Percentiles rank a stretch among this genome's conserved stretches.
Conservation (phyloP, 2,113 vertebrate genomes). For the Chiloscyllium plagiosum region DNA sequence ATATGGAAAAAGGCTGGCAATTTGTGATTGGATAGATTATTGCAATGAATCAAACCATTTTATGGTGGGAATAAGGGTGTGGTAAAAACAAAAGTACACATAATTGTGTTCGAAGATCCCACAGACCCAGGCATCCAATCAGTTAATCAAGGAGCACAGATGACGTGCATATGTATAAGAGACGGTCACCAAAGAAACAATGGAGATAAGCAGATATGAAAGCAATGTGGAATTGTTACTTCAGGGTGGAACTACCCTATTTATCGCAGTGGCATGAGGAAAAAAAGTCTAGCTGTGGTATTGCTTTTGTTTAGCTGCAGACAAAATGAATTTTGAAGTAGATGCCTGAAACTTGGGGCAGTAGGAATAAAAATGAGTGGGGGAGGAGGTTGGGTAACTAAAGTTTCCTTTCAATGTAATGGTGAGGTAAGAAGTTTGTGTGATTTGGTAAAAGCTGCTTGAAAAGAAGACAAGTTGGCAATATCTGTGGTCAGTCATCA, state of each 20-base stretch:
- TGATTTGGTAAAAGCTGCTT: neutral
- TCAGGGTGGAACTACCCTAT: neutral
- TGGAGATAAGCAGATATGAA: neutral
- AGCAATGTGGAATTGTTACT: neutral
- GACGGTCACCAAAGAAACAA: neutral
- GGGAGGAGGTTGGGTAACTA: neutral
- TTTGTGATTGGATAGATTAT: neutral
- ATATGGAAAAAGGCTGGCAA: neutral
- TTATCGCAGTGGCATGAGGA: neutral
- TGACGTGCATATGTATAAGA: neutral
- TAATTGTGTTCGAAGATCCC: neutral
- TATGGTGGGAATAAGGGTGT: neutral
- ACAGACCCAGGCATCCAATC: neutral
- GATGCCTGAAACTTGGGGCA: neutral
- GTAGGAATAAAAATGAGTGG: neutral
- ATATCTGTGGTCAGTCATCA: neutral
- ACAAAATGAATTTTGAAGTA: neutral
- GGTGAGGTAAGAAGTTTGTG: neutral
- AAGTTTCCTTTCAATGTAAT: neutral
- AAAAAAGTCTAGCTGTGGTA: neutral
- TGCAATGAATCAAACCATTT: neutral
- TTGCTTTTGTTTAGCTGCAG: neutral
- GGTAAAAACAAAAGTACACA: neutral
- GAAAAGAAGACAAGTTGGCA: neutral
- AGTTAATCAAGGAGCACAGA: neutral